Percentiles rank a stretch among this genome's conserved stretches.
Conservation (phyloP, 2,797 vertebrate genomes). For the Nasua narica region DNA sequence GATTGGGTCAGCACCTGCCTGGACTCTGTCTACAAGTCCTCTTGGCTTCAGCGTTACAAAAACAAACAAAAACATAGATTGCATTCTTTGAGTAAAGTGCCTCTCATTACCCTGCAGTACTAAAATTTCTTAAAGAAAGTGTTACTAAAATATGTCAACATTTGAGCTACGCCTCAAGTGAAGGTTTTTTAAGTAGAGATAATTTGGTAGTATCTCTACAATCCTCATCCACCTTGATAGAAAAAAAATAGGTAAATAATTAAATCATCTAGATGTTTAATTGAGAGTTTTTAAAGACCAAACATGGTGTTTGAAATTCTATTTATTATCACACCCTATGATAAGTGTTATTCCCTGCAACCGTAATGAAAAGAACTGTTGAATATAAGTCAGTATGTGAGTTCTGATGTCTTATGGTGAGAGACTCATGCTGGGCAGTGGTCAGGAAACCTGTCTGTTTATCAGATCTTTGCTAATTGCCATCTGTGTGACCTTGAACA, state of each 20-base stretch:
- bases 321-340: neutral
- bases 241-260: neutral
- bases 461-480: neutral
- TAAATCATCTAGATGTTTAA: neutral
- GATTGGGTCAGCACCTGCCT: neutral
- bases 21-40: neutral
- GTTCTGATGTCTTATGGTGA: neutral
- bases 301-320: neutral
- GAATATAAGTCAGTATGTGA: neutral
- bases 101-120: neutral
- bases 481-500: neutral
- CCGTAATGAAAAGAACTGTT: neutral
- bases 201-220: neutral
- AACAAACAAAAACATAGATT: neutral
- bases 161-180: neutral
- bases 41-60: neutral
- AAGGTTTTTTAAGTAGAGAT: neutral
- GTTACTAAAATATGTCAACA: neutral
- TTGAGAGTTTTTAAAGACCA: neutral
- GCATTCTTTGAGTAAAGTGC: neutral
- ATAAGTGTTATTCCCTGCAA: neutral
- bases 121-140: neutral
- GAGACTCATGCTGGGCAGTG: rapidly evolving
- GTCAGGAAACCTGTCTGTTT: neutral
- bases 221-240: neutral